phyloP scores from a whole-genome alignment of 2,113 vertebrate species.

The Corynorhinus townsendii region DNA sequence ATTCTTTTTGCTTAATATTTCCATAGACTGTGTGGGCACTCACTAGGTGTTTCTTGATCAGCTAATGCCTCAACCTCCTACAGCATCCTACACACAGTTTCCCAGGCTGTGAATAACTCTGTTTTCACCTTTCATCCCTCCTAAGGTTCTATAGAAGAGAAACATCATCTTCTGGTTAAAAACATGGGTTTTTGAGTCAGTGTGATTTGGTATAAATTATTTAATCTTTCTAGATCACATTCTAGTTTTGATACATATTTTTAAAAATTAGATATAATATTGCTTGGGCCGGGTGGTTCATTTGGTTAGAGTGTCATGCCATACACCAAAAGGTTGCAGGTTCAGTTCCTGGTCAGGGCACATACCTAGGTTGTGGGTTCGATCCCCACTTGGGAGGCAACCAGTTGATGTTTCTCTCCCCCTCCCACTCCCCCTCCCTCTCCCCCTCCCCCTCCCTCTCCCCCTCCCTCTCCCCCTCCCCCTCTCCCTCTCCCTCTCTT shows the following conservation, averaged over 20 bases:
- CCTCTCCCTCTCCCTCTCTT: too few species aligned
- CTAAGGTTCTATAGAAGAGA: conserved; percentile 3
- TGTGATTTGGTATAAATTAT: neutral
- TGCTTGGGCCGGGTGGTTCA: neutral
- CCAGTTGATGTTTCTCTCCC: neutral
- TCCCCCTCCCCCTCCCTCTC: too few species aligned
- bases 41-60: neutral
- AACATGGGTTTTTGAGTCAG: neutral
- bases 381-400: neutral
- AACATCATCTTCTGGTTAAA: neutral
- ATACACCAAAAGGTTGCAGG: neutral
- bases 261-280: neutral
- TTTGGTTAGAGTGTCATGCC: neutral
- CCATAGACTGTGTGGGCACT: neutral
- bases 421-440: too few species aligned
- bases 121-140: neutral
- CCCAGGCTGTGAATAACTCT: neutral
- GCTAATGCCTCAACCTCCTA: neutral
- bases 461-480: too few species aligned
- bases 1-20: neutral
- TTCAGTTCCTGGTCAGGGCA: neutral
- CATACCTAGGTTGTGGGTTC: neutral
- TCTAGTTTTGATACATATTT: conserved; percentile 22
- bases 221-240: neutral
- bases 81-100: neutral